Conservation (phyloP, 1,140 invertebrate species). For the Bombus cullumanus region DNA sequence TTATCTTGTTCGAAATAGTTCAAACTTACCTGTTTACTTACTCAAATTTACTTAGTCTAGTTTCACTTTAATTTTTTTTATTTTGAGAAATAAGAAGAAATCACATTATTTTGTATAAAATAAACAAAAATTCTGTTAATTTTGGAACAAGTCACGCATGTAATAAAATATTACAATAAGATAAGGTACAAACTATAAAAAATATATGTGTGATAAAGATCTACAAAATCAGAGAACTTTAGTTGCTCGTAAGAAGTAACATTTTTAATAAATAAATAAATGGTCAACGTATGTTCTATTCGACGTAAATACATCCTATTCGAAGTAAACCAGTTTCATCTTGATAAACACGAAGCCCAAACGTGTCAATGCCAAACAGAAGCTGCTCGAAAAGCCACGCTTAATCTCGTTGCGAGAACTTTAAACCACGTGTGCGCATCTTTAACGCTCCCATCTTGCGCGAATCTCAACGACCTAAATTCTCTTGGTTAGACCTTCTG, state of each 20-base stretch:
- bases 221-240: too few species aligned
- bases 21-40: neutral
- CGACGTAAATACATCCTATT: neutral
- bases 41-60: too few species aligned
- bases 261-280: neutral
- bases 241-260: too few species aligned
- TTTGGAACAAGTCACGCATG: neutral
- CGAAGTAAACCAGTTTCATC: neutral
- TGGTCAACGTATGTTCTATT: neutral
- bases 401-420: neutral
- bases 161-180: too few species aligned
- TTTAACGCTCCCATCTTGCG: neutral
- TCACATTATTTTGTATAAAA: neutral
- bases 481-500: neutral
- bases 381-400: neutral
- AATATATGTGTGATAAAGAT: too few species aligned
- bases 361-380: constrained; percentile 14
- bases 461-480: constrained; percentile 2
- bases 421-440: neutral
- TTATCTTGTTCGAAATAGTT: neutral
- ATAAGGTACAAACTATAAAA: too few species aligned
- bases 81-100: neutral
- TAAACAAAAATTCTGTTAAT: neutral
- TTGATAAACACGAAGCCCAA: neutral
- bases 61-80: neutral